These are phyloP conservation scores for Plagodis dolabraria DNA, from an alignment of 2,888 invertebrate genomes.

Conservation along the genomic window DNA sequence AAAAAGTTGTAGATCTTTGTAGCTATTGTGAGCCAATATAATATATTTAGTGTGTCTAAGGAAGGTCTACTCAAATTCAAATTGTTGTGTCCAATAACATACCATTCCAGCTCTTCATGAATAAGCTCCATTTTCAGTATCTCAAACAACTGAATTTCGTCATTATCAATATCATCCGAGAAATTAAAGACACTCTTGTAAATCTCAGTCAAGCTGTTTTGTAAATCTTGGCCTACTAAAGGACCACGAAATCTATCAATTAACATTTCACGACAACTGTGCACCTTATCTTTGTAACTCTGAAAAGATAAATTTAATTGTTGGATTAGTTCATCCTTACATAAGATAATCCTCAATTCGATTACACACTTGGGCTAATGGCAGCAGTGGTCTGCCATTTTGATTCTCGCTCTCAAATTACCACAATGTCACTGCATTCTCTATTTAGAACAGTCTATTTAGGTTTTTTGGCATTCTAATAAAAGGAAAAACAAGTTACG, in stretches of 20 bases:
- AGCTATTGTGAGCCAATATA: too few relatives aligned
- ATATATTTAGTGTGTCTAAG: too few relatives aligned
- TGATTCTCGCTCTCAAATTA: too few relatives aligned
- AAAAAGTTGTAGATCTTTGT: not conserved
- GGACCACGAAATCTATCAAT: conserved; percentile 66
- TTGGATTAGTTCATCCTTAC: not conserved
- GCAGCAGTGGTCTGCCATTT: too few relatives aligned
- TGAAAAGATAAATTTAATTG: conserved; percentile 38
- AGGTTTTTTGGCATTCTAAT: too few relatives aligned
- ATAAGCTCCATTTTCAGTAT: conserved; percentile 72
- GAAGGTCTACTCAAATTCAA: too few relatives aligned
- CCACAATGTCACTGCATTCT: too few relatives aligned
- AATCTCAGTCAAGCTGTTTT: conserved; percentile 61
- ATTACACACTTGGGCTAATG: too few relatives aligned
- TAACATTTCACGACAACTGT: conserved; percentile 67
- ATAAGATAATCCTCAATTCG: too few relatives aligned
- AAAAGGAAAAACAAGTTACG: too few relatives aligned
- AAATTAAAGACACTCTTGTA: conserved; percentile 67
- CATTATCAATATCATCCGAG: conserved; percentile 51
- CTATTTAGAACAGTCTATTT: too few relatives aligned
- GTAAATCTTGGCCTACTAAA: conserved; percentile 54
- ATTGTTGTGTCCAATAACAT: conserved; percentile 13
- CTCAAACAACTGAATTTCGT: conserved; percentile 64
- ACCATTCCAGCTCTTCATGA: conserved; percentile 76
- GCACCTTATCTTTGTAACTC: conserved; percentile 72